phyloP scores from a whole-genome alignment of 1,140 invertebrate species.

The Phortica variegata region DNA sequence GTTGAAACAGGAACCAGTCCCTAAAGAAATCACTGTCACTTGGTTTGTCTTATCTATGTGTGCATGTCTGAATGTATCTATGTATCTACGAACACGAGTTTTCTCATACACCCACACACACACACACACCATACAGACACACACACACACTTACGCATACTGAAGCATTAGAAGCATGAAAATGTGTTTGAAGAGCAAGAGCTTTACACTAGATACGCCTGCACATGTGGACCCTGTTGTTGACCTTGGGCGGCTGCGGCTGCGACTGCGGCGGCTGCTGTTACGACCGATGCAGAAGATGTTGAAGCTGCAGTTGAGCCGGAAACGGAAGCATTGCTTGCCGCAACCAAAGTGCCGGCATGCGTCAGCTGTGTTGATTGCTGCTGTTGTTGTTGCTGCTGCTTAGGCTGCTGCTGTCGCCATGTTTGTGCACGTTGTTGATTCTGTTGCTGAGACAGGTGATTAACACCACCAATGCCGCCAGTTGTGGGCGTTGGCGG shows the following conservation, averaged over 20 bases:
- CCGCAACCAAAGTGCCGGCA: constrained; percentile 30
- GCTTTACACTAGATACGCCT: constrained; percentile 43
- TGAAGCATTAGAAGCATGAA: no score
- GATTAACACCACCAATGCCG: neutral
- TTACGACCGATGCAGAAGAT: constrained; percentile 23
- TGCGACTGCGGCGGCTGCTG: constrained; percentile 25
- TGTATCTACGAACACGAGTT: neutral
- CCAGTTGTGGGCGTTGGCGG: constrained; percentile 12
- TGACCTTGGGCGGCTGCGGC: constrained; percentile 25
- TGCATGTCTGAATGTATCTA: neutral
- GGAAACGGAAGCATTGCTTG: constrained; percentile 17
- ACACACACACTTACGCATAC: constrained; percentile 40
- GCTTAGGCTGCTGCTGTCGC: constrained; percentile 36
- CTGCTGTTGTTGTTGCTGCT: constrained; percentile 26
- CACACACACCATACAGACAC: constrained; percentile 8
- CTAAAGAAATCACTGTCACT: constrained; percentile 50
- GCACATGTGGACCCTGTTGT: constrained; percentile 44
- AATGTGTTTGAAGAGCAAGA: no score
- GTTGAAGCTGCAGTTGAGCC: constrained; percentile 13
- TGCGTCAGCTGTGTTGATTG: constrained; percentile 20
- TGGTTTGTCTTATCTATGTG: constrained; percentile 9
- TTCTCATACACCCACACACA: neutral
- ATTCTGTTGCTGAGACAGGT: neutral
- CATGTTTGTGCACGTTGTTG: constrained; percentile 38
- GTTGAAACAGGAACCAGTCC: constrained; percentile 45